Evolutionary conservation across 2,888 invertebrate species (phyloP).

Genomic region (Hydriomena furcata): DNA sequence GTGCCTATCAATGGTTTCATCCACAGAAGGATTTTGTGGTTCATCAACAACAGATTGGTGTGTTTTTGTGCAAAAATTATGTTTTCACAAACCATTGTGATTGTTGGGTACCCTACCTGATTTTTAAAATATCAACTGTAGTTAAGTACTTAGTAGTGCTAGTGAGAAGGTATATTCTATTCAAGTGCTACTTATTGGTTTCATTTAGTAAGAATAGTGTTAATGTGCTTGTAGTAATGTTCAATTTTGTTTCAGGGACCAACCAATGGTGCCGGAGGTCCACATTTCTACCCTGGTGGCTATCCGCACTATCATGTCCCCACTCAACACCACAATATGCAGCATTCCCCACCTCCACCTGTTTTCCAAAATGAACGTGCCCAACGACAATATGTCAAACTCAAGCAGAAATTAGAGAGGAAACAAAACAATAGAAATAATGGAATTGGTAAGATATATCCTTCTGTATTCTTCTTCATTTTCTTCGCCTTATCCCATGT

Average conservation of each 20-base stretch:
- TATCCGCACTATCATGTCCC: conserved; percentile 83
- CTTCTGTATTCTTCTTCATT: background rate
- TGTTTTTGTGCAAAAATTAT: no score
- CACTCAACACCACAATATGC: conserved; percentile 81
- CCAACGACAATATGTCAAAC: conserved; percentile 89
- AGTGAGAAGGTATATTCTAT: no score
- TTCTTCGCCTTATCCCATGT: no score
- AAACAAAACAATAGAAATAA: conserved; percentile 82
- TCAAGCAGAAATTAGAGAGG: conserved; percentile 89
- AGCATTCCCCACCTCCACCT: conserved; percentile 86
- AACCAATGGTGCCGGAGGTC: conserved; percentile 87
- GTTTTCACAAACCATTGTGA: no score
- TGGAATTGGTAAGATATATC: conserved; percentile 74
- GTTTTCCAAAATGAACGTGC: conserved; percentile 89
- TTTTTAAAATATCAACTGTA: no score
- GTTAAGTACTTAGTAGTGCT: no score
- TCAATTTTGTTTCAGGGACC: conserved; percentile 85
- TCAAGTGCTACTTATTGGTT: no score
- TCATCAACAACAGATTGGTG: background rate
- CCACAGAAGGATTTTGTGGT: background rate
- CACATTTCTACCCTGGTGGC: conserved; percentile 86
- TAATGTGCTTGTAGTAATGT: no score
- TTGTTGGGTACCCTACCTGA: no score
- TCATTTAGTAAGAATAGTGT: no score
- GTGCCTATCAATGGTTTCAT: background rate